A percentile compares a stretch with the other conserved stretches of the same genome.
Evolutionary conservation across 2,888 invertebrate species (phyloP).

Genomic region (Pandemis heparana): DNA sequence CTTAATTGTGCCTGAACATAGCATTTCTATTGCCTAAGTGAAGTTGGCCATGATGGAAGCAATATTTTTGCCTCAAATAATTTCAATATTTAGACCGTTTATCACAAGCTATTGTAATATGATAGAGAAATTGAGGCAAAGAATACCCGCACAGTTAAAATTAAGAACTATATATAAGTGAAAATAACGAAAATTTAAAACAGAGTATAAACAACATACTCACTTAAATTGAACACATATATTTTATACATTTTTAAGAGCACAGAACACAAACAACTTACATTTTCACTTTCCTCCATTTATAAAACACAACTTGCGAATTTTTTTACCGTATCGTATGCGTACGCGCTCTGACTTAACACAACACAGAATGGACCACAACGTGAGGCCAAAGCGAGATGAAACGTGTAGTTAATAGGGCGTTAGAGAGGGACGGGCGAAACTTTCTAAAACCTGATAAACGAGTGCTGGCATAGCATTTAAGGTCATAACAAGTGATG

Average conservation of each 20-base stretch:
- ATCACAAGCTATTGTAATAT: too few relatives aligned
- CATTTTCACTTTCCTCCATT: conserved; percentile 50
- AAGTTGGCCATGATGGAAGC: too few relatives aligned
- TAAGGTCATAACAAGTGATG: conserved; percentile 73
- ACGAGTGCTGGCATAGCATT: conserved; percentile 58
- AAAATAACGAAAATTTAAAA: too few relatives aligned
- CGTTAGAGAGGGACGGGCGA: conserved; percentile 57
- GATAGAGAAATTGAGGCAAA: too few relatives aligned
- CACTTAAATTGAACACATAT: too few relatives aligned
- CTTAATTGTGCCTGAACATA: too few relatives aligned
- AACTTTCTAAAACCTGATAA: conserved; percentile 78
- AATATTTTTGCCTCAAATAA: too few relatives aligned
- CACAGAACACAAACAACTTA: conserved; percentile 44
- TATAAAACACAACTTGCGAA: conserved; percentile 6
- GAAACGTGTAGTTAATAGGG: conserved; percentile 6
- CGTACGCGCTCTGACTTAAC: conserved; percentile 55
- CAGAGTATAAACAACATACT: too few relatives aligned
- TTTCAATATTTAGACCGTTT: too few relatives aligned
- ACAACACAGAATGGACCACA: conserved; percentile 56
- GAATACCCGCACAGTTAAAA: too few relatives aligned
- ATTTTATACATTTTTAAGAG: neutral
- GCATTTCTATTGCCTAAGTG: too few relatives aligned
- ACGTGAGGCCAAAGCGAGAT: conserved; percentile 55
- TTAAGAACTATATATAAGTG: too few relatives aligned
- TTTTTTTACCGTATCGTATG: conserved; percentile 37